Base-by-base conservation (phyloP, 2,888 invertebrate species). In the Parnassius smintheus region DNA sequence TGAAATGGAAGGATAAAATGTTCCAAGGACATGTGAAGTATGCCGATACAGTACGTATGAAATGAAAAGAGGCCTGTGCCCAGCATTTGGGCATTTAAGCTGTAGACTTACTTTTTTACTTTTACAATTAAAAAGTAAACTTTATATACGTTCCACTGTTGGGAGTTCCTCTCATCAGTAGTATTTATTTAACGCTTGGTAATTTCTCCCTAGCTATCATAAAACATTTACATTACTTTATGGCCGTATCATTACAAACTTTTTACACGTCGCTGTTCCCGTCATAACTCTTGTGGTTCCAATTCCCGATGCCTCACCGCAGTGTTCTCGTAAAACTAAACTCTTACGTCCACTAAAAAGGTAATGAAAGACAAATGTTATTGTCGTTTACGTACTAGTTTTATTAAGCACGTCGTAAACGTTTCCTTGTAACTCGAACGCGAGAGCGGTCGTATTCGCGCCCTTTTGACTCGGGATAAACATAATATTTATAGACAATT, bases 321-420 rank as follows among this genome's bases (percentile, higher is more conserved):
- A n/a, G 35, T 61, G 50, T 50, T 45, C 62, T 66, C 72, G 69
- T 80, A 76, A 78, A 81, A 77, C 73, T 74, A 75, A 77, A 77
- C 76, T 78, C 81, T 82, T 80, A 83, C 75, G 79, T 71, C 62
- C 73, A 73, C 72, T 80, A 79, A 81, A 79, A 50, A 75, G 65
- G 76, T 75, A 78, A 78, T 85, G 75, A 83, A 85, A 82, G 48
- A n/a, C 76, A 79, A 82, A 70, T 82, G 78, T 78, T 77, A 81
- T 70, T 75, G 70, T 66, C 75, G 77, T 76, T 78, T 62, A 76
- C 74, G 74, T 72, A 75, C 72, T 80, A 78, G 75, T 78, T 78
- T 78, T 75, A 76, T 78, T 80, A 77, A 80, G 77, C 69, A 72
- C 75, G 65, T 79, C 77, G 76, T 82, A 81, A 83, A 80, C 56